Percentiles rank a stretch among this genome's conserved stretches.
These are phyloP conservation scores for Zosterops borbonicus DNA, from an alignment of 2,113 vertebrate genomes.

Conservation along the genomic window DNA sequence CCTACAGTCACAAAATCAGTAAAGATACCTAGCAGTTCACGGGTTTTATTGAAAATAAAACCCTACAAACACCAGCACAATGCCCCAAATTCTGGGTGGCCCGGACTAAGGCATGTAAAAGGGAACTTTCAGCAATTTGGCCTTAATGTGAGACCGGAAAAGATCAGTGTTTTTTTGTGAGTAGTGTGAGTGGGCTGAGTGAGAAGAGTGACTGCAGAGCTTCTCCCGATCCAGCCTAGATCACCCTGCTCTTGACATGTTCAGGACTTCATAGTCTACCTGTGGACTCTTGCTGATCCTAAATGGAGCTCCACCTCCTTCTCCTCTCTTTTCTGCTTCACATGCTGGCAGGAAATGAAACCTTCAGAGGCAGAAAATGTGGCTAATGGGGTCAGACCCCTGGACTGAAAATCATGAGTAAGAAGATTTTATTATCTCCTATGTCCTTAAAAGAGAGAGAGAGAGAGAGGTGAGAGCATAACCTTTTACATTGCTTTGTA, in stretches of 20 bases:
- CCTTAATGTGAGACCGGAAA: background rate
- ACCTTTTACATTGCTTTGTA: background rate
- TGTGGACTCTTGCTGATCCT: background rate
- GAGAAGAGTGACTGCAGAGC: background rate
- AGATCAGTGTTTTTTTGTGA: background rate
- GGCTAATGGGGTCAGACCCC: rapidly evolving
- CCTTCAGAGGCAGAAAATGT: background rate
- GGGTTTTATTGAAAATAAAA: background rate
- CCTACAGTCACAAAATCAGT: background rate
- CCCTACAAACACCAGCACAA: background rate
- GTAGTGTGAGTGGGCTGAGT: background rate
- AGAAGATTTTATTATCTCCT: background rate
- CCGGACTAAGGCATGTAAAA: rapidly evolving
- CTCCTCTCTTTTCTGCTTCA: background rate
- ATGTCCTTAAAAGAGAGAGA: background rate
- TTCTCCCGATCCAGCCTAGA: background rate
- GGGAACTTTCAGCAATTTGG: background rate
- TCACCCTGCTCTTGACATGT: rapidly evolving
- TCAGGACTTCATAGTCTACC: background rate
- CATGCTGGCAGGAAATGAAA: background rate
- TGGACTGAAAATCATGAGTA: background rate
- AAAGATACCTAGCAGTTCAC: background rate
- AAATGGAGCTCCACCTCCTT: background rate
- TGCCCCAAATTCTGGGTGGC: background rate
- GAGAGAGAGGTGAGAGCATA: background rate